Evolutionary conservation across 2,888 invertebrate genomes (phyloP).

Genomic region (Hirtodrosophila confusa): DNA sequence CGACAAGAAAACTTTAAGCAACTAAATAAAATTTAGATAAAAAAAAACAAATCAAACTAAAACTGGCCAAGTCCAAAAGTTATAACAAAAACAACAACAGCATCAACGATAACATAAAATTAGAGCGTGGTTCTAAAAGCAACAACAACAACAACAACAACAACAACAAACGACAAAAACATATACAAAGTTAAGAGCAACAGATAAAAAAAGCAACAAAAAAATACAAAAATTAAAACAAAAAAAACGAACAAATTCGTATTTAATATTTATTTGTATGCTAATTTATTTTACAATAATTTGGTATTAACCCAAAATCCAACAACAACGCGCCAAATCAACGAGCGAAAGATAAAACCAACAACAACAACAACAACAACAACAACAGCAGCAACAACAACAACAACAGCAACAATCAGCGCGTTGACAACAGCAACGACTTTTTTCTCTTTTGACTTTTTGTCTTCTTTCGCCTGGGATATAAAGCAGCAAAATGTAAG

Average conservation of each 20-base stretch:
- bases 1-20: constrained; percentile 63
- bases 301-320: constrained; percentile 67
- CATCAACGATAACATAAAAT: constrained; percentile 22
- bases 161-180: constrained; percentile 17
- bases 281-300: constrained; percentile 76
- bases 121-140: constrained; percentile 40
- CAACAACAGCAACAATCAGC: constrained; percentile 20
- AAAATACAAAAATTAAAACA: constrained; percentile 24
- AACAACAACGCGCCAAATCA: constrained; percentile 46
- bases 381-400: constrained; percentile 27
- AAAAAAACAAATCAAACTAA: constrained; percentile 25
- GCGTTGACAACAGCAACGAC: constrained; percentile 22
- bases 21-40: constrained; percentile 70
- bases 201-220: constrained; percentile 20
- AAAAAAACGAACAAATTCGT: constrained; percentile 38
- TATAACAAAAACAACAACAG: constrained; percentile 5
- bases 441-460: constrained; percentile 21
- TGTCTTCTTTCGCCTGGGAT: constrained; percentile 57
- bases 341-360: constrained; percentile 39
- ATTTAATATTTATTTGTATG: constrained; percentile 73
- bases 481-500: constrained; percentile 71
- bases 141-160: constrained; percentile 19
- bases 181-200: constrained; percentile 15
- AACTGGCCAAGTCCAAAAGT: constrained; percentile 27
- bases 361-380: constrained; percentile 20